Evolutionary conservation across 2,797 vertebrate species (phyloP).

Genomic region (Coendou prehensilis): DNA sequence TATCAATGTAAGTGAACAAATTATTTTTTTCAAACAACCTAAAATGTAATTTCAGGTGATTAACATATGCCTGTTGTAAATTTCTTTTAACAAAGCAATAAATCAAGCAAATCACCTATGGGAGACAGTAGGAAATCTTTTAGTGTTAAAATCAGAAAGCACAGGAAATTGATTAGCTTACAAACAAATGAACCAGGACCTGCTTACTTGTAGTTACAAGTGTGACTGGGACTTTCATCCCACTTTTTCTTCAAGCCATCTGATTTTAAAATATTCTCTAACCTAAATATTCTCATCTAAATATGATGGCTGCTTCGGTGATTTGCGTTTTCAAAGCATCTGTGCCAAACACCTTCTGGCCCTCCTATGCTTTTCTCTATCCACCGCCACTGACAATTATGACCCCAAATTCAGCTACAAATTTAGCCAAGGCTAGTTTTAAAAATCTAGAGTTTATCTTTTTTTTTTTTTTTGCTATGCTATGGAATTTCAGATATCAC

Average conservation of each 20-base stretch:
- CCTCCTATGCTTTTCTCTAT: background rate
- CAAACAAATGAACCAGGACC: background rate
- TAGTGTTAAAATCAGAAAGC: background rate
- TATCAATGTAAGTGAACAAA: background rate
- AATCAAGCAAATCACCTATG: background rate
- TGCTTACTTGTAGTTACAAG: background rate
- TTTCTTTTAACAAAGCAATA: background rate
- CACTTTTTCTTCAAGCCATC: background rate
- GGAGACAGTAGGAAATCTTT: background rate
- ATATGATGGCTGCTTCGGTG: background rate
- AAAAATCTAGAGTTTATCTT: background rate
- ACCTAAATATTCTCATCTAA: too few species aligned
- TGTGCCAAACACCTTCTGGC: background rate
- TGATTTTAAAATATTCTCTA: background rate
- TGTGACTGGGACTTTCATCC: background rate
- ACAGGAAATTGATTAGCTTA: constrained; percentile 10
- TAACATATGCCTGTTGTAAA: background rate
- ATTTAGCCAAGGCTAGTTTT: background rate
- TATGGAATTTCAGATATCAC: background rate
- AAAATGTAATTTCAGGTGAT: background rate
- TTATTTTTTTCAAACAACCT: background rate
- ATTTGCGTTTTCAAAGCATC: background rate
- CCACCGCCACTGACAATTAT: background rate
- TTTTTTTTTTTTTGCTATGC: background rate
- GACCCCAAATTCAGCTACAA: background rate